These are phyloP conservation scores for Babyrousa celebensis DNA, from an alignment of 2,797 vertebrate species.

Conservation along the genomic window DNA sequence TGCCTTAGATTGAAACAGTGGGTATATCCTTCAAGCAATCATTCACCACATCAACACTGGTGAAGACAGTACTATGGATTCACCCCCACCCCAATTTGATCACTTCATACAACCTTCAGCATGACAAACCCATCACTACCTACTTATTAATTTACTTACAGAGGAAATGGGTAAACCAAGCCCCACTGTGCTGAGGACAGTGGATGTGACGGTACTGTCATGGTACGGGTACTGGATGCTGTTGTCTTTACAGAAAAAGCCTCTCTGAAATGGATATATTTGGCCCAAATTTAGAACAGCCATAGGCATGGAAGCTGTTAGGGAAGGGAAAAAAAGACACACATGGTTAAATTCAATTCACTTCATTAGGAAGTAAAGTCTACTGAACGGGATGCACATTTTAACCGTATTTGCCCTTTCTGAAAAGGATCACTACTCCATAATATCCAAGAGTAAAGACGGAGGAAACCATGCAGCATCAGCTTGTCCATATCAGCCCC, in stretches of 20 bases:
- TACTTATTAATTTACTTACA: conserved; percentile 95
- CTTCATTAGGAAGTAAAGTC: conserved; percentile 83
- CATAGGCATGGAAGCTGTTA: conserved; percentile 98
- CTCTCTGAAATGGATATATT: conserved; percentile 98
- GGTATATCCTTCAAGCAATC: neutral
- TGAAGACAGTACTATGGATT: neutral
- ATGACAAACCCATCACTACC: conserved; percentile 86
- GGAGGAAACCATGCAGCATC: conserved; percentile 37
- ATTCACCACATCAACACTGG: neutral
- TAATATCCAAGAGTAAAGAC: neutral
- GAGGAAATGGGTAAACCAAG: conserved; percentile 97
- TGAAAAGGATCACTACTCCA: neutral
- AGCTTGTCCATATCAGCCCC: neutral
- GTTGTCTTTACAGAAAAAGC: conserved; percentile 99
- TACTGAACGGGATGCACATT: conserved; percentile 81
- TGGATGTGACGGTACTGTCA: conserved; percentile 96
- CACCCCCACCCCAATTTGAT: conserved; percentile 63
- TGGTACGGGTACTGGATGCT: conserved; percentile 99
- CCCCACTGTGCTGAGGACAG: conserved; percentile 97
- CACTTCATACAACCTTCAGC: conserved; percentile 60
- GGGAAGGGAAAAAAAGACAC: conserved; percentile 93
- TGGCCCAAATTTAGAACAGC: conserved; percentile 98
- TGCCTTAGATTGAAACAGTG: neutral
- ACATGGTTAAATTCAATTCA: conserved; percentile 89
- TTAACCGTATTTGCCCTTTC: conserved; percentile 34